Evolutionary conservation across 2,888 invertebrate genomes (phyloP), one percentile per base, ranked within the genome.

Genomic region (Leptinotarsa haldemani): DNA sequence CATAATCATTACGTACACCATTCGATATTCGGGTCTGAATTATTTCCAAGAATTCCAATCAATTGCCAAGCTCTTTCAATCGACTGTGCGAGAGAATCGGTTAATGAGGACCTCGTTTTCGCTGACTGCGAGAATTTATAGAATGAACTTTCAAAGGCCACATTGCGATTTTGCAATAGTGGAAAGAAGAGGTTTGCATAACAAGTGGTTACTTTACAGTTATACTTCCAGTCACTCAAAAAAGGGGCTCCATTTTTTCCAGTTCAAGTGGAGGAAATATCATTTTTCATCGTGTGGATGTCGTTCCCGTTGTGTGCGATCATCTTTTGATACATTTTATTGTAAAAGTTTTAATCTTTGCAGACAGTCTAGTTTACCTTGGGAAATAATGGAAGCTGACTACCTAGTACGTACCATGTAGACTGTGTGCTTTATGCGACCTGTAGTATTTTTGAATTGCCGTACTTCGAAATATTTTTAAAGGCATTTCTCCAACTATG

Each of bases 321-420:
- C 50, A 50, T 61, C 15, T 25, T 61, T 61, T 61, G 61, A 30
- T 30, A 61, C 61, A 61, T 30, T 30, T 61, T 30, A 40, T 30
- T n/a, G 40, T 61, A 61, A 61, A 61, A 61, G 61, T 61, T 61
- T n/a, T 30, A 61, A 61, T 61, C 61, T 58, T 58, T n/a, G 61
- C 61, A 61, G 61, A 61, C 61, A 40, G 30, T 61, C 61, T n/a
- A 61, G 61, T 61, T 61, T 61, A 61, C 61, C 61, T 61, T 61
- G 61, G 61, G 61, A 61, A 61, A 61, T 61, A 61, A 61, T 61
- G 40, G 61, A 61, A 61, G 61, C 40, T 15, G 61, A 61, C 61
- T 61, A 61, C 61, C 61, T 61, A 61, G 61, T 61, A 61, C 61
- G 61, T 61, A 61, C 61, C 61, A n/a, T 61, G 61, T 61, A 61